Conservation (phyloP, 2,888 invertebrate genomes). For the Escarpia spicata region DNA sequence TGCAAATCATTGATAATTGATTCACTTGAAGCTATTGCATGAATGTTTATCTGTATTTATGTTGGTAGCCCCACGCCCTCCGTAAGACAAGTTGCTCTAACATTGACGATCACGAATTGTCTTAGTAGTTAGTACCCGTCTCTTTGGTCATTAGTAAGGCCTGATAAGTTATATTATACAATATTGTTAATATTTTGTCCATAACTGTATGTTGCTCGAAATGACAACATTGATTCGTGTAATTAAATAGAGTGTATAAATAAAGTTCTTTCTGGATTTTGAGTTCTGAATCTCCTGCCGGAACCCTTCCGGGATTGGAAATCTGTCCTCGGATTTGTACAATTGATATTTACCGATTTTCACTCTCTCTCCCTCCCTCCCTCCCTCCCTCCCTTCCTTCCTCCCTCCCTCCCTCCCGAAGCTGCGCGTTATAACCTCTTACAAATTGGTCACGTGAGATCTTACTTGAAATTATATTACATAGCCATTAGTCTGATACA, state of each 20-base stretch:
- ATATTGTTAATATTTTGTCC: neutral
- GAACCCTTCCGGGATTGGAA: neutral
- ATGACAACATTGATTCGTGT: neutral
- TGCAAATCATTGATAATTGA: neutral
- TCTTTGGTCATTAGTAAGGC: neutral
- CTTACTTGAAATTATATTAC: too few relatives aligned
- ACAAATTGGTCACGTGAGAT: too few relatives aligned
- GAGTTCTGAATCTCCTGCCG: neutral
- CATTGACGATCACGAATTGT: neutral
- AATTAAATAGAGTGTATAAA: neutral
- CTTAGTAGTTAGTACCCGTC: neutral
- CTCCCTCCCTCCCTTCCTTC: slow-evolving; percentile 18
- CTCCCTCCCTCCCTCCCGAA: neutral
- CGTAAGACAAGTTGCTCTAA: neutral
- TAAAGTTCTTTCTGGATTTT: neutral
- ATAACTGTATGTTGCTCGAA: neutral
- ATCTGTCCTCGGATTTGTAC: too few relatives aligned
- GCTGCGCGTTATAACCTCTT: too few relatives aligned
- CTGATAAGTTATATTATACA: neutral
- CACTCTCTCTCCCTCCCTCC: neutral
- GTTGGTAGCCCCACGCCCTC: neutral
- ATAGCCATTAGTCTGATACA: too few relatives aligned
- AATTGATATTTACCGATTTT: too few relatives aligned
- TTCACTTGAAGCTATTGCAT: neutral
- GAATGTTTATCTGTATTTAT: neutral